Evolutionary conservation across 2,113 vertebrate genomes (phyloP), one percentile per base, ranked within the genome.

Genomic region (Leptocoma aspasia): DNA sequence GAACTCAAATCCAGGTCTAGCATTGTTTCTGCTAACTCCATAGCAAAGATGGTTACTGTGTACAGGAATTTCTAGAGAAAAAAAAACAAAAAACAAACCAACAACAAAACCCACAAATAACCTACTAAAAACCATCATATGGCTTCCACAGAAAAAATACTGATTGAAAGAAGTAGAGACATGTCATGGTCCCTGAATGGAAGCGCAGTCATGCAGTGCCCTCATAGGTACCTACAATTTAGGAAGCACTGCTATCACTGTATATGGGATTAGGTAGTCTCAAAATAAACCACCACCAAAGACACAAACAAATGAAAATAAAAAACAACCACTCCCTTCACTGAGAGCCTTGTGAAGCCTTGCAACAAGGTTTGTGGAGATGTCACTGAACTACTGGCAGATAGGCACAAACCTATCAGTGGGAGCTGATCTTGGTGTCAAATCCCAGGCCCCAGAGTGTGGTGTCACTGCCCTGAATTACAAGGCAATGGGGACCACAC

Each of bases 151-250:
- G 21, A 42, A 57, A 61, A 90, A 84, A 59, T 1, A 42, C 1
- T 39, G 8, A 71, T 1, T 53, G 31, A 90, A 76, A 42, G 6
- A 56, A 57, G 16, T 30, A 27, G 23, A 41, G 33, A n/a, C 2
- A 15, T 15, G 19, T 42, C 35, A 31, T 0, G 0, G 35, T 61
- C 13, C 35, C 30, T 50, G 41, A 41, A 49, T 5, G 8, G 16
- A 53, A 3, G 0, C 3, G 13, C 7, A 27, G 26, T 13, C 39
- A 44, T 2, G 1, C 11, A 26, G 26, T 42, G 64, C 9, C 14
- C 28, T 33, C 37, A 16, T 11, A 19, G 23, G 30, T 24, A 56
- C 10, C 11, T 27, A 54, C 16, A 77, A 21, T 42, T 41, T 35
- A 47, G 35, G 47, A 76, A 77, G 31, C 15, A 28, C 6, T 21